A percentile compares a stretch with the other conserved stretches of the same genome.
These are phyloP conservation scores for Uloborus diversus DNA, from an alignment of 1,140 invertebrate species.

Conservation along the genomic window DNA sequence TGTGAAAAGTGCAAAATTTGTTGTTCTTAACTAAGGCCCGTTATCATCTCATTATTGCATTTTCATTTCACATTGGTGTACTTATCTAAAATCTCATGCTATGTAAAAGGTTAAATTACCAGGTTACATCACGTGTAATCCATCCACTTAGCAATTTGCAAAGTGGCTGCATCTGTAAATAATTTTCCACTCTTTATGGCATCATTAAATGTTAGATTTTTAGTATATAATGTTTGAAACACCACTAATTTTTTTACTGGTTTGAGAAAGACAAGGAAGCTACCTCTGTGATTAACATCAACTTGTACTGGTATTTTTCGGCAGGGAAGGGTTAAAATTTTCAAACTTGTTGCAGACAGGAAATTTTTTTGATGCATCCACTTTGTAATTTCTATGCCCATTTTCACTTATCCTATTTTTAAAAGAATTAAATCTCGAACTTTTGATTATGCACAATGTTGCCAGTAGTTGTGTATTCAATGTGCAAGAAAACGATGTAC, in stretches of 20 bases:
- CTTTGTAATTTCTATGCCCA: not conserved
- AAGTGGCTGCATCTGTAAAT: slow-evolving; percentile 52
- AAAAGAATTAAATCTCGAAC: not conserved
- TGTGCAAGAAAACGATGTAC: not conserved
- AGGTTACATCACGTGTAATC: slow-evolving; percentile 32
- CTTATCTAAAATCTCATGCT: slow-evolving; percentile 38
- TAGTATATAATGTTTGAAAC: not conserved
- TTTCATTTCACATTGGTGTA: slow-evolving; percentile 54
- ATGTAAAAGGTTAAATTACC: not conserved
- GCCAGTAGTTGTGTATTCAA: not conserved
- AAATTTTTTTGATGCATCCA: not conserved
- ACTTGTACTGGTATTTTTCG: not conserved
- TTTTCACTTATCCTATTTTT: no score
- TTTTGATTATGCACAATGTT: not conserved
- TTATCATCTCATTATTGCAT: slow-evolving; percentile 45
- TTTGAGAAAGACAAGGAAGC: not conserved
- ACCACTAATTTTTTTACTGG: not conserved
- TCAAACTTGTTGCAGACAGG: not conserved
- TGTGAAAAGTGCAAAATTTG: not conserved
- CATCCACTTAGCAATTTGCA: slow-evolving; percentile 41
- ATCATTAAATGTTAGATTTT: not conserved
- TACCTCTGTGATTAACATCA: not conserved
- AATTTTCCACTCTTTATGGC: slow-evolving; percentile 25
- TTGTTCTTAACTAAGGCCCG: slow-evolving; percentile 29
- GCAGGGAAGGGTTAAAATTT: not conserved